Base-by-base conservation (phyloP, 2,888 invertebrate species). In the Cephus spinipes region DNA sequence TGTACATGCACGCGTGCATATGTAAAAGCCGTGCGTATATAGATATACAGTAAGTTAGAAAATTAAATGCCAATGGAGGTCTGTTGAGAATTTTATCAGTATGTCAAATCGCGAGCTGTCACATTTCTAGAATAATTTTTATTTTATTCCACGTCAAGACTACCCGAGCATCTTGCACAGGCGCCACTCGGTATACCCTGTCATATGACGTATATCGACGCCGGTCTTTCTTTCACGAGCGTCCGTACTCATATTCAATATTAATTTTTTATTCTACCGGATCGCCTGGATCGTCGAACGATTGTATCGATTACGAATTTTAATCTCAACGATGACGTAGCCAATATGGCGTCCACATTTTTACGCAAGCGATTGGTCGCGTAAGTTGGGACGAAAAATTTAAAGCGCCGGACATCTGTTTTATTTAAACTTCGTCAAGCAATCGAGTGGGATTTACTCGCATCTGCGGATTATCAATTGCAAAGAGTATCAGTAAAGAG, bases 391-490 rank as follows among this genome's bases (percentile, higher is more conserved):
- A 80, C 77, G 55, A 55, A 78, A 75, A 78, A 77, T 79, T 81
- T 84, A 75, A 81, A 84, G 85, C 79, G 79, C 77, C 79, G 68
- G 31, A 83, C 74, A 79, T 85, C 84, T 85, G 84, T 55, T 85
- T 83, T 74, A 77, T 85, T 81, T 85, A 83, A 83, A 82, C 36
- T 77, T 33, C 69, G 12, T 68, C 73, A 15, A n/a, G 68, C 75
- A 73, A 76, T 74, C 74, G 76, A 69, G 68, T 11, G 33, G 71
- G 76, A 81, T 80, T 71, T 76, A 68, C 30, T 76, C 30, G 73
- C 79, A 77, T 84, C 85, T 84, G 85, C 68, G 77, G 76, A 85
- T 81, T 83, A 79, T 85, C 84, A 82, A 81, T 81, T 78, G 55
- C 1, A 23, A 55, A 2, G 55, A 23, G 55, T 55, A 55, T 55